Conservation (phyloP, 2,113 vertebrate genomes). For the Fukomys damarensis region DNA sequence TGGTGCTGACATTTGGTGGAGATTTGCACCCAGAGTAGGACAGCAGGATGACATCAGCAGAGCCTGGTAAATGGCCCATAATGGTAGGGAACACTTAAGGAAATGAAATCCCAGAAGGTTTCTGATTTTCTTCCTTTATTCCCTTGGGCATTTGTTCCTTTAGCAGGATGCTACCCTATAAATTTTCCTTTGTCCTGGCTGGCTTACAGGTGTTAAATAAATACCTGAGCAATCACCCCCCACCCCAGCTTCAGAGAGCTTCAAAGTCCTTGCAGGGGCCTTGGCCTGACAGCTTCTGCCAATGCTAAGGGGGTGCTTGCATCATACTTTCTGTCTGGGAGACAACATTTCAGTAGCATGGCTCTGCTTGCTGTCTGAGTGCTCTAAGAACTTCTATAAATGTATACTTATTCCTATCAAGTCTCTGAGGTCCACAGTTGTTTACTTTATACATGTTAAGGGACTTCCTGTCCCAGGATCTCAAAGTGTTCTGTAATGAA, state of each 20-base stretch:
- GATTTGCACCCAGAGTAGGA: slow-evolving; percentile 20
- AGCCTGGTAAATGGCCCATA: slow-evolving; percentile 43
- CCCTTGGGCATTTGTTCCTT: slow-evolving; percentile 56
- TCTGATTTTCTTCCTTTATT: slow-evolving; percentile 72
- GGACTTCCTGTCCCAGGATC: background rate
- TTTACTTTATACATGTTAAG: slow-evolving; percentile 18
- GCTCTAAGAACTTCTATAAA: background rate
- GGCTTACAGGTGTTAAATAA: slow-evolving; percentile 79
- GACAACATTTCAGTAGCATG: background rate
- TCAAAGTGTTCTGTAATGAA: slow-evolving; percentile 28
- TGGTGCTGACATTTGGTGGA: background rate
- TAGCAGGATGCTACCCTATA: slow-evolving; percentile 37
- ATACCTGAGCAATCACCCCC: slow-evolving; percentile 66
- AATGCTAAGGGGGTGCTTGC: background rate
- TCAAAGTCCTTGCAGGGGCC: background rate
- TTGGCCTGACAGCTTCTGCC: background rate
- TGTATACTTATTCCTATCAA: background rate
- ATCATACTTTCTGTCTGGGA: background rate
- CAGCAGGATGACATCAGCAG: slow-evolving; percentile 73
- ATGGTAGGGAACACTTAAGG: slow-evolving; percentile 72
- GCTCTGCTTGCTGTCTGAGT: background rate
- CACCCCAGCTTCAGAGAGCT: background rate
- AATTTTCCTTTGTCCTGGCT: slow-evolving; percentile 71
- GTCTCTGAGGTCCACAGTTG: background rate
- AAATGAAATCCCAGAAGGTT: slow-evolving; percentile 83